Base-by-base conservation (phyloP, 2,797 vertebrate species). In the Acipenser ruthenus region DNA sequence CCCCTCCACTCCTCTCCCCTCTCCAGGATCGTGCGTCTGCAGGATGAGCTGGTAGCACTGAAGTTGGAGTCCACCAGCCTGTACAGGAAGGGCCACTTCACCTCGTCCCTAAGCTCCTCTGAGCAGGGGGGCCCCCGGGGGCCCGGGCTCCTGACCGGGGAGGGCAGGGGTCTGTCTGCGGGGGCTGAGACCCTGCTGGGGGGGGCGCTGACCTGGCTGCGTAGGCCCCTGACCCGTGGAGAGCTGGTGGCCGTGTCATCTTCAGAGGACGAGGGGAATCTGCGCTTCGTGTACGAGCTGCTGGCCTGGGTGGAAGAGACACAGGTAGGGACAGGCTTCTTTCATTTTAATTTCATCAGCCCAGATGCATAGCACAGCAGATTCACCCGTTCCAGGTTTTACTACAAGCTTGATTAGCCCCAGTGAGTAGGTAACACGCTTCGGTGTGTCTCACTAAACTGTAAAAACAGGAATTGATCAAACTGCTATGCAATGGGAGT, bases 281-380 rank as follows among this genome's bases (percentile, higher is more conserved):
- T 99, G 67, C 90, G 95, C 77, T 99, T 98, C 50, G 94, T 99
- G 73, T 98, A 98, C 3, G 96, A 99, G 79, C 88, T 99, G 72
- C 92, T 99, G 6, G 93, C 96, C 68, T 99, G 95, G 96, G 97
- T 99, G 78, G 96, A 99, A 80, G 95, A 97, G 80, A 94, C 94
- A 6, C 97, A 98, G 92, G 95, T 97, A 67, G n/a, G 85, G 15
- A 10, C 9, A 6, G 15, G 12, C 52, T 55, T 4, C 6, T 3
- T 55, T 53, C 12, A 53, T 53, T 53, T 18, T 18, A 18, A 55
- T 55, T 55, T 55, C 9, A 55, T 55, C 52, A 55, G 52, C 9
- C 52, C 12, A n/a, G 8, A 55, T 3, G 52, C 23, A 37, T 3
- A 37, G 23, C 23, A 37, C 2, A 37, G 23, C 23, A 37, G 23